Base-by-base conservation (phyloP, 2,888 invertebrate genomes). In the Lasioglossum marginatum region DNA sequence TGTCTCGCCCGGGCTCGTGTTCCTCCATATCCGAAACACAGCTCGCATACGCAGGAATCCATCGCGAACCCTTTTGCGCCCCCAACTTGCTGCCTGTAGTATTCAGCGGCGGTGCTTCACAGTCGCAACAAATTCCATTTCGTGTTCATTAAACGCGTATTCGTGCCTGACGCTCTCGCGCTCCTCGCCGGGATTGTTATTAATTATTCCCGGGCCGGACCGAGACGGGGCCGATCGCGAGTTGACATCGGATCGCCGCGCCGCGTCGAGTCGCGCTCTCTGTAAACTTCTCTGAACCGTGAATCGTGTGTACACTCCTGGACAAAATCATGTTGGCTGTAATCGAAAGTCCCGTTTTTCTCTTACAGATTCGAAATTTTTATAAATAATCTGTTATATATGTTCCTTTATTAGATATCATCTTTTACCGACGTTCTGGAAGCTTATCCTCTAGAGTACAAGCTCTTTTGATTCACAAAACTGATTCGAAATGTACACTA, bases 91-190 rank as follows among this genome's bases (percentile, higher is more conserved):
- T 34, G 27, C 40, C 73, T 57, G 31, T 43, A 66, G 60, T n/a
- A 75, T 73, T 74, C 86, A 52, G 14, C 40, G 37, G n/a, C 19
- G 66, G 31, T 81, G 86, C 79, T 81, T 76, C 60, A 57, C 52
- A 80, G 77, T 86, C 77, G 66, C 77, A 72, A 76, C 77, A 68
- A 88, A 89, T 89, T 89, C 87, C 84, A 81, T 85, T 86, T 82
- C 77, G 75, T 73, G 87, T 90, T 91, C 84, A 87, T 91, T 90
- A 88, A 88, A 88, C 87, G 84, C 71, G 82, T 72, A 85, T 87
- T 85, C 88, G 83, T 73, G 82, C 70, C 40, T 73, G 52, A 40
- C 81, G 57, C 76, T 45, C 77, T 45, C 79, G 57, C 68, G 63
- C 43, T 19, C 40, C 66, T 78, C 74, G 71, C 27, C 68, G 68